Base-by-base conservation (phyloP, 2,888 invertebrate genomes). In the Liposcelis brunnea region DNA sequence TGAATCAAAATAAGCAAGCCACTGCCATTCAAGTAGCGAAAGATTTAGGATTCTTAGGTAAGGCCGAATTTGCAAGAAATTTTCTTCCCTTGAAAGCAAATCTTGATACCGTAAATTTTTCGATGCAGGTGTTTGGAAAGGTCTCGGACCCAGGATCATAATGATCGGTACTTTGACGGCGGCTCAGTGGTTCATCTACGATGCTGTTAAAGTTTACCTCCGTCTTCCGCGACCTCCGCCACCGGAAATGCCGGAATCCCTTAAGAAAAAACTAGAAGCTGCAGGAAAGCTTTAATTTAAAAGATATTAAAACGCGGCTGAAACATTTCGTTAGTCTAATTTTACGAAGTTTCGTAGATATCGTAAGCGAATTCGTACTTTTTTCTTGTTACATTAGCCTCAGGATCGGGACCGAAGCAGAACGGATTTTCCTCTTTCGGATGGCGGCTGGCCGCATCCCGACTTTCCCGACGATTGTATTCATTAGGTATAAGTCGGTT, bases 111-210 rank as follows among this genome's bases (percentile, higher is more conserved):
- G 1, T 68, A 8, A 26, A 26, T 68, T 42, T 15, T 31, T 43
- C 26, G 11, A 44, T 44, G 16, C 50, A 64, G 74, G 86, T 49
- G 72, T 90, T 55, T 91, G 90, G 90, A 81, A 84, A 67, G 93
- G 93, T 50, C 72, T 93, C 42, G 74, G 73, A 37, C 87, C 93
- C 49, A 84, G 93, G 71, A 94, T 94, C 58, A 71, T 94, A 55
- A 94, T 94, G 93, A 93, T 94, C 57, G 94, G 93, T 71, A 94
- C 93, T 8, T 73, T 94, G 55, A 94, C 93, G 26, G 93, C 87
- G 7, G 74, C 86, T 51, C 93, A 94, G 62, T 94, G 93, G 93
- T 93, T 91, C 73, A 91, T 93, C 67, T 93, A 93, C 56, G 93
- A 94, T 59, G 87, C 83, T n/a, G 89, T 91, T 51, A 91, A 91